These are phyloP conservation scores for Tetramorium parvispinum DNA, from an alignment of 1,140 invertebrate species.

Conservation along the genomic window DNA sequence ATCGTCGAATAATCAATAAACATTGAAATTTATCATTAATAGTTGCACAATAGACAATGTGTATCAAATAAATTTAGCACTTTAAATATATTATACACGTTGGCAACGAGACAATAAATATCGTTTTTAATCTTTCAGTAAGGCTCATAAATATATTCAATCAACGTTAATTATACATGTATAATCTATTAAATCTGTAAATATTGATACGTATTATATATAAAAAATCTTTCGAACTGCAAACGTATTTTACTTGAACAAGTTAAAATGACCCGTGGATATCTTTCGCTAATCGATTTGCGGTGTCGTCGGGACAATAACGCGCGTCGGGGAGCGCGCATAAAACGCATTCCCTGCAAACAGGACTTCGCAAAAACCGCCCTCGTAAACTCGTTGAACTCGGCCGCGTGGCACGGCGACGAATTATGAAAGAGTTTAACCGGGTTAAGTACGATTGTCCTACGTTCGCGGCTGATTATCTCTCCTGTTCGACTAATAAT, in stretches of 20 bases:
- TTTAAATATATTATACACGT: conserved; percentile 29
- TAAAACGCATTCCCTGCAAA: conserved; percentile 4
- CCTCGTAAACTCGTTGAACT: conserved; percentile 48
- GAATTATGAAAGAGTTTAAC: conserved; percentile 61
- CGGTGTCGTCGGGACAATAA: neutral
- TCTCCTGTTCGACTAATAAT: conserved; percentile 72
- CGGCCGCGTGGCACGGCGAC: neutral
- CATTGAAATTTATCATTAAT: conserved; percentile 44
- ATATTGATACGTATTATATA: neutral
- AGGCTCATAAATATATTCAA: neutral
- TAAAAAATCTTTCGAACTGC: neutral
- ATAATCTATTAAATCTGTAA: conserved; percentile 1
- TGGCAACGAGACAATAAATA: conserved; percentile 15
- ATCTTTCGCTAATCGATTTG: conserved; percentile 6
- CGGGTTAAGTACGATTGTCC: conserved; percentile 63
- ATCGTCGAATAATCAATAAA: conserved; percentile 19
- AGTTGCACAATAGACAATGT: conserved; percentile 7
- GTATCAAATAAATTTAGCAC: conserved; percentile 36
- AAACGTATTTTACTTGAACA: neutral
- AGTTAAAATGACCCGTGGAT: neutral
- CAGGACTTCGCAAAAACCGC: conserved; percentile 10
- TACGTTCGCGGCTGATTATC: conserved; percentile 70
- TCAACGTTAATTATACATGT: conserved; percentile 13
- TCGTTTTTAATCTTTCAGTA: conserved; percentile 37
- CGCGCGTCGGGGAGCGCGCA: neutral